Base-by-base conservation (phyloP, 2,888 invertebrate genomes). In the Morpho helenor region DNA sequence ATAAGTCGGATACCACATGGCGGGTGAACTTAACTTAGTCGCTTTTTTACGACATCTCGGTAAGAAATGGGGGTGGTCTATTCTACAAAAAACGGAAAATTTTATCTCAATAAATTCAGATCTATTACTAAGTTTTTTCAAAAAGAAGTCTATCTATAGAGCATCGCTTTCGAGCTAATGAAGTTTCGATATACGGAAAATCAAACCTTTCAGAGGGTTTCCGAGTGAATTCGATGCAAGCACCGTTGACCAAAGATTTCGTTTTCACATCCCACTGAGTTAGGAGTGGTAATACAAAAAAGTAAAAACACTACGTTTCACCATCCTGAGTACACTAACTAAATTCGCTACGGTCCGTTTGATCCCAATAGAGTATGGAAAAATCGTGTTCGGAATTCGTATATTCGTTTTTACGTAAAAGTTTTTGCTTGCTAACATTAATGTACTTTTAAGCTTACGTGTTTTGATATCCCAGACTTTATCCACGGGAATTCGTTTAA, bases 301-400 rank as follows among this genome's bases (percentile, higher is more conserved):
- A 80, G 76, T 70, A 65, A 65, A 63, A 61, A 62, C 67, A 66
- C 67, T 71, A 68, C 71, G 67, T 71, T 65, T 71, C 71, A 73
- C 73, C 79, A 79, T 82, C 80, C 80, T 75, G 52, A 75, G 72
- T 48, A 52, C 56, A 62, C 72, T 77, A 76, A 77, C 80, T 78
- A 69, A 66, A 73, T 69, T 65, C 70, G 66, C 65, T 64, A 64
- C 67, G 70, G 68, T 70, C 65, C 78, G 79, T 82, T 84, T 81
- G 81, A 86, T 84, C 80, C 72, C 72, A 63, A 72, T 84, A 77
- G 70, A 65, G 72, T 73, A 66, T 63, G 57, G 58, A 8, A 40
- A n/a, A 23, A 49, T 44, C 43, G 31, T 53, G 22, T 53, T 45
- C 39, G 40, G 46, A 22, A 41, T 52, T 16, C 31, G 9, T 48